Base-by-base conservation (phyloP, 1,140 invertebrate genomes). In the Bombus waltoni region DNA sequence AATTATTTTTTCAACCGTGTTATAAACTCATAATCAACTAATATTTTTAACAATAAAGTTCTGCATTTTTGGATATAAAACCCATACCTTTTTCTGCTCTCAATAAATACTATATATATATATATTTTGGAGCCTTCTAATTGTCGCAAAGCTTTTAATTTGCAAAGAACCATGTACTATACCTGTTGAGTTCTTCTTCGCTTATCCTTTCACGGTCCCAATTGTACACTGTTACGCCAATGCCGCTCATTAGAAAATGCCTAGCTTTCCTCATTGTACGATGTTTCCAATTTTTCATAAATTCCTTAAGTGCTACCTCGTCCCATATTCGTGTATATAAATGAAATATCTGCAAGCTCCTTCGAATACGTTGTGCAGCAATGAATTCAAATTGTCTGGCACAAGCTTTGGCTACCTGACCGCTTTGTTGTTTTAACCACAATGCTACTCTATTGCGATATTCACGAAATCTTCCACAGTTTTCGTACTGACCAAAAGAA, bases 271-370 rank as follows among this genome's bases (percentile, higher is more conserved):
- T 92, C 22, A 89, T 80, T 10, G 95, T 83, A 40, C 95, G 94
- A 18, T 92, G 91, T 72, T 95, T 95, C 93, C 96, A 96, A 22
- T 93, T 92, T 42, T 94, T 94, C 57, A 97, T 91, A 3, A 97
- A 94, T 72, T 96, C 95, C 83, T 95, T 96, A 0, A 97, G 91
- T 10, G 95, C 95, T 6, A 95, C 93, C 80, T 97, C 96, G 59
- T 96, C 96, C 96, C 97, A 97, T 72, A 97, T 95, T 85, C 95
- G 96, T 4, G 96, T 95, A 90, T 97, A 97, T 18, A 97, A 94
- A 62, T 95, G 95, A 86, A 97, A 95, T 89, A 97, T 95, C 87
- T 97, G 96, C 87, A 97, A 95, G 32, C 96, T 95, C 62, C 96
- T 95, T 68, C 96, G 93, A 1, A 97, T 92, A 28, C 96, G 94